Evolutionary conservation across 2,113 vertebrate genomes (phyloP).

Genomic region (Oncorhynchus keta): DNA sequence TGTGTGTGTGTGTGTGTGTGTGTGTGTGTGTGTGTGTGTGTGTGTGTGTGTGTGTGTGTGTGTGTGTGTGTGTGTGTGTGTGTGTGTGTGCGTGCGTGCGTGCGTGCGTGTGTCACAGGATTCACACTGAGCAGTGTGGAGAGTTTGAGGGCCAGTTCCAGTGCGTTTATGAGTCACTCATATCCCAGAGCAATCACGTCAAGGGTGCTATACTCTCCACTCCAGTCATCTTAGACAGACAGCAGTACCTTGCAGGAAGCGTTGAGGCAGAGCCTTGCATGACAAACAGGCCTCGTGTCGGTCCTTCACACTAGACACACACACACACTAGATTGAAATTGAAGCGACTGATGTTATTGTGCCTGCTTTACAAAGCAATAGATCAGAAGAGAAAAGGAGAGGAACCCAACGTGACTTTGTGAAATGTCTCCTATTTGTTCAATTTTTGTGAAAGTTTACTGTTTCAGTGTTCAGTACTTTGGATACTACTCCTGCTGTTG

Average conservation of each 20-base stretch:
- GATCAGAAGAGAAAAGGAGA: not conserved
- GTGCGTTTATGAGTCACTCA: constrained; percentile 61
- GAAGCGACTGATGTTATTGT: not conserved
- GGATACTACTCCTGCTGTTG: constrained; percentile 40
- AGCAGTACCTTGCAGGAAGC: constrained; percentile 47
- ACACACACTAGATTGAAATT: too few species aligned
- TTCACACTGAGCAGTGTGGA: constrained; percentile 5
- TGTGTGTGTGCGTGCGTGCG: constrained; percentile 1
- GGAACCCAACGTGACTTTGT: constrained; percentile 49
- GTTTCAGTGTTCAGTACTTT: constrained; percentile 30
- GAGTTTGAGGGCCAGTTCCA: constrained; percentile 46
- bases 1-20: too few species aligned
- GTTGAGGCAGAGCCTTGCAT: constrained; percentile 53
- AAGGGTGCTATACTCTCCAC: constrained; percentile 25
- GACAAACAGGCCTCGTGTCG: constrained; percentile 41
- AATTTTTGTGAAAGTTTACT: constrained; percentile 41
- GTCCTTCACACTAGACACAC: constrained; percentile 56
- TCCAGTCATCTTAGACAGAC: constrained; percentile 53
- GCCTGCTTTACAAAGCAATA: not conserved
- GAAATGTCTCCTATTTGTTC: constrained; percentile 37
- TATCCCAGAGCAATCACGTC: constrained; percentile 61
- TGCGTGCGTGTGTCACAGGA: not conserved
- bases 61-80: not conserved
- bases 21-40: not conserved
- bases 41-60: constrained; percentile 2